Evolutionary conservation across 2,888 invertebrate genomes (phyloP).

Genomic region (Ophioninae sp.): DNA sequence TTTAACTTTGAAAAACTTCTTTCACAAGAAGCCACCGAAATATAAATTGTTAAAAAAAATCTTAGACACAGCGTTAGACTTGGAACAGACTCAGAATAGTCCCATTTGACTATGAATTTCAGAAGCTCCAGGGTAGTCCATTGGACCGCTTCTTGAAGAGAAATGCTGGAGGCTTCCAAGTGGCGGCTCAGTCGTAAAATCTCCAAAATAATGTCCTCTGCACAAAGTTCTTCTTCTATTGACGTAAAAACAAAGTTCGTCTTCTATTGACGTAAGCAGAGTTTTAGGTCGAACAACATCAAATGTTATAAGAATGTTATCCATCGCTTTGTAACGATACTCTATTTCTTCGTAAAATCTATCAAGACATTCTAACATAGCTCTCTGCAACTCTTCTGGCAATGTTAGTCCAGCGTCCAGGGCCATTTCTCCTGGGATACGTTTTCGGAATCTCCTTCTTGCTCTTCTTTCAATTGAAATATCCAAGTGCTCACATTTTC

Average conservation of each 20-base stretch:
- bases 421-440: not conserved
- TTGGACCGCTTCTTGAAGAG: not conserved
- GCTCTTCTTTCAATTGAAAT: slow-evolving; percentile 3
- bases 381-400: not conserved
- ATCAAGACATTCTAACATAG: slow-evolving; percentile 11
- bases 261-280: not conserved
- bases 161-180: slow-evolving; percentile 1
- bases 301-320: not conserved
- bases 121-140: not conserved
- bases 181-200: slow-evolving; percentile 2
- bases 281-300: not conserved
- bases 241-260: not conserved
- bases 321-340: not conserved
- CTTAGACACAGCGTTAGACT: not conserved
- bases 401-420: slow-evolving; percentile 1
- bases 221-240: not conserved
- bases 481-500: slow-evolving; percentile 3
- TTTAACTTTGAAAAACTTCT: slow-evolving; percentile 36
- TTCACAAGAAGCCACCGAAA: slow-evolving; percentile 16
- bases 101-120: slow-evolving; percentile 3
- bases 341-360: not conserved
- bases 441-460: not conserved
- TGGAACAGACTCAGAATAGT: slow-evolving; percentile 4
- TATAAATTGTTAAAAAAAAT: slow-evolving; percentile 9
- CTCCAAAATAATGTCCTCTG: not conserved